Conservation (phyloP, 2,888 invertebrate species). For the Brenthis daphne region DNA sequence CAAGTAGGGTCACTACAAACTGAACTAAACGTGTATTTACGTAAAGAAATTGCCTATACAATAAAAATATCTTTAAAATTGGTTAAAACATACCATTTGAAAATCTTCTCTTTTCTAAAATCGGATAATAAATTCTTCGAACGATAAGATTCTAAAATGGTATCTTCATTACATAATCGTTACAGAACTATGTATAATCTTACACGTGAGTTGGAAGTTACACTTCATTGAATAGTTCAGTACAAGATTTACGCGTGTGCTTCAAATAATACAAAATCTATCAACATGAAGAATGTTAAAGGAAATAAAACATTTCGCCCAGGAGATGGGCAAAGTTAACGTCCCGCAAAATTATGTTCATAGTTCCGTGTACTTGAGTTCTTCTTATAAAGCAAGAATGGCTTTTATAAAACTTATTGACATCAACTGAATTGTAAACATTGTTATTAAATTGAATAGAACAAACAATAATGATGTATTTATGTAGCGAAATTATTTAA, state of each 20-base stretch:
- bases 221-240: neutral
- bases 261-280: slow-evolving; percentile 13
- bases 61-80: no score
- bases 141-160: no score
- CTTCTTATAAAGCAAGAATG: neutral
- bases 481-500: neutral
- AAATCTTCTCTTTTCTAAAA: no score
- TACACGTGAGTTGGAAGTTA: neutral
- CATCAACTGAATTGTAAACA: neutral
- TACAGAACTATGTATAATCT: neutral
- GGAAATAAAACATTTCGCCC: slow-evolving; percentile 21
- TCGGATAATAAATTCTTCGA: no score
- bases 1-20: no score
- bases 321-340: slow-evolving; percentile 17
- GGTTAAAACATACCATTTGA: no score
- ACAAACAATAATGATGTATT: neutral
- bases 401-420: slow-evolving; percentile 6
- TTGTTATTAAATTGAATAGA: neutral
- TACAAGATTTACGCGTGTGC: neutral
- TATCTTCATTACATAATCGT: no score
- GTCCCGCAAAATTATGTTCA: slow-evolving; percentile 23
- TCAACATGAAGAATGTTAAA: slow-evolving; percentile 5
- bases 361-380: slow-evolving; percentile 3
- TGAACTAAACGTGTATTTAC: no score
- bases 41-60: no score